Percentiles rank a stretch among this genome's conserved stretches.
Conservation (phyloP, 2,113 vertebrate genomes). For the Microtus pennsylvanicus region DNA sequence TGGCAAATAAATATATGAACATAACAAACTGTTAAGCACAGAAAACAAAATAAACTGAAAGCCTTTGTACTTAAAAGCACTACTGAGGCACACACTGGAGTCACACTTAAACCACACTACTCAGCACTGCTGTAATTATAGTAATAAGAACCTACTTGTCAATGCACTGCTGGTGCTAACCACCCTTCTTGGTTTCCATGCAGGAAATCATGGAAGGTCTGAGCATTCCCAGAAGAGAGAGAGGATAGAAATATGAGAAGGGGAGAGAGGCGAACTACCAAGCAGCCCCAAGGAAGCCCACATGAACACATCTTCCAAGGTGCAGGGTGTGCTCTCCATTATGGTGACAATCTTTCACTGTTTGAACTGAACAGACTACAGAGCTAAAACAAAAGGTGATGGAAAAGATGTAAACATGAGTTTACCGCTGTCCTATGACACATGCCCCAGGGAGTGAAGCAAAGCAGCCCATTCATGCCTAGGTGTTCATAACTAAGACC, state of each 20-base stretch:
- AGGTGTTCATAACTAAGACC: background rate
- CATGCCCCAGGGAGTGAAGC: background rate
- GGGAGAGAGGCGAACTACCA: background rate
- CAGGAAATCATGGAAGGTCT: slow-evolving; percentile 45
- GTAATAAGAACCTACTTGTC: slow-evolving; percentile 67
- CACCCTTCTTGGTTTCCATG: slow-evolving; percentile 54
- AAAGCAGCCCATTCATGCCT: slow-evolving; percentile 4
- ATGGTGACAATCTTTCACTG: background rate
- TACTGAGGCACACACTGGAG: slow-evolving; percentile 18
- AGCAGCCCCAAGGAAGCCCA: slow-evolving; percentile 48
- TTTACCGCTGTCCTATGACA: slow-evolving; percentile 8
- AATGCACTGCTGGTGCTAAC: slow-evolving; percentile 48
- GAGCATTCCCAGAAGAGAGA: slow-evolving; percentile 54
- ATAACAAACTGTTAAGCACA: background rate
- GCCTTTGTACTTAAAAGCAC: slow-evolving; percentile 61
- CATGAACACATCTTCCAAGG: slow-evolving; percentile 40
- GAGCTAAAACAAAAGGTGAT: slow-evolving; percentile 32
- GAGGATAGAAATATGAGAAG: slow-evolving; percentile 9
- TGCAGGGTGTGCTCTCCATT: background rate
- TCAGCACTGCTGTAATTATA: slow-evolving; percentile 69
- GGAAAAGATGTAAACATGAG: background rate
- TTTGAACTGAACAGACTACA: slow-evolving; percentile 15
- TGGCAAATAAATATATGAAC: slow-evolving; percentile 13
- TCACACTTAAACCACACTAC: slow-evolving; percentile 33
- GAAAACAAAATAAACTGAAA: background rate